Percentiles rank a stretch among this genome's conserved stretches.
phyloP scores from a whole-genome alignment of 2,888 invertebrate genomes.

The Meganola albula region DNA sequence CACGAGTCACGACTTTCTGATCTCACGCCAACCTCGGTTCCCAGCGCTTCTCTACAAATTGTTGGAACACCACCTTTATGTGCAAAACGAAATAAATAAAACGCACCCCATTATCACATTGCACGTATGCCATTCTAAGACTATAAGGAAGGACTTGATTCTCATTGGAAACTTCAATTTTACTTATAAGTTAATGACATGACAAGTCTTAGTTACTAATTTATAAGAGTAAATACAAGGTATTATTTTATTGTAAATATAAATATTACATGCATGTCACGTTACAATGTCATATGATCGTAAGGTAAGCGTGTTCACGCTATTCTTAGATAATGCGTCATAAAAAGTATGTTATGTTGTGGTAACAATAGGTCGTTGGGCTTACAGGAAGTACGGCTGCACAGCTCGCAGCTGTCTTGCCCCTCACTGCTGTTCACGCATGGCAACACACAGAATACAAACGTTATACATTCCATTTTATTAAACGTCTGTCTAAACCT shows the following conservation, averaged over 20 bases:
- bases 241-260: conserved; percentile 19
- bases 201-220: too few relatives aligned
- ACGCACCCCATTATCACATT: conserved; percentile 20
- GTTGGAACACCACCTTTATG: conserved; percentile 40
- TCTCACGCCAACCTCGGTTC: conserved; percentile 56
- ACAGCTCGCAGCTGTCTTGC: conserved; percentile 52
- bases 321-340: conserved; percentile 43
- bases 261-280: conserved; percentile 31
- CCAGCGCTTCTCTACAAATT: conserved; percentile 53
- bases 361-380: conserved; percentile 61
- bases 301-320: conserved; percentile 27
- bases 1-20: conserved; percentile 68
- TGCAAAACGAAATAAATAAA: conserved; percentile 36
- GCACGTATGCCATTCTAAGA: conserved; percentile 21
- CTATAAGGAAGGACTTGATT: too few relatives aligned
- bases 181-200: too few relatives aligned
- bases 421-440: conserved; percentile 24
- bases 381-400: conserved; percentile 63
- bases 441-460: conserved; percentile 14
- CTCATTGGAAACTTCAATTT: too few relatives aligned
- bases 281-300: conserved; percentile 33
- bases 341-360: conserved; percentile 49
- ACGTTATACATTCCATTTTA: too few relatives aligned
- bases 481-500: too few relatives aligned
- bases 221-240: too few relatives aligned